Conservation (phyloP, 2,888 invertebrate genomes). For the Halictus quadricinctus region DNA sequence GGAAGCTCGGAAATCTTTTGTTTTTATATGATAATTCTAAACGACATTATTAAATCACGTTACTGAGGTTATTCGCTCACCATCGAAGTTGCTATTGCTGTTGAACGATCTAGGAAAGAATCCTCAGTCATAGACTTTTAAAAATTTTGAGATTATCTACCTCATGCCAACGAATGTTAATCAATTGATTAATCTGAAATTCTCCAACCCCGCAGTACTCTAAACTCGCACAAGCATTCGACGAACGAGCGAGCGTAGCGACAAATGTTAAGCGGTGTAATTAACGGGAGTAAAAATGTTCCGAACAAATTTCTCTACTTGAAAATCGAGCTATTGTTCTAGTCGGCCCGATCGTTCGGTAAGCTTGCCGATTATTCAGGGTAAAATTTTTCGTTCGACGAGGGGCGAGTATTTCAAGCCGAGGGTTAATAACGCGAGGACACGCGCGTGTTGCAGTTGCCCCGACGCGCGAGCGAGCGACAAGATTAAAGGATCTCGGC, state of each 20-base stretch:
- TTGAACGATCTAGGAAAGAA: too few species aligned
- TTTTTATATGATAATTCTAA: too few species aligned
- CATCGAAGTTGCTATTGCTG: too few species aligned
- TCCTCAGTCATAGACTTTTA: too few species aligned
- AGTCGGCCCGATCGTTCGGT: neutral
- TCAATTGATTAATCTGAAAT: neutral
- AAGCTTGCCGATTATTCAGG: slow-evolving; percentile 14
- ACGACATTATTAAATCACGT: too few species aligned
- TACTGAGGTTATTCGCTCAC: too few species aligned
- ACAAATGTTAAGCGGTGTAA: neutral
- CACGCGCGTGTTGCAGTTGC: slow-evolving; percentile 33
- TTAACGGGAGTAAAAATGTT: neutral
- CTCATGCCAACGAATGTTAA: neutral
- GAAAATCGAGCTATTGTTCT: neutral
- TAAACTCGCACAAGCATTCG: neutral
- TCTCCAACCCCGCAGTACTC: neutral
- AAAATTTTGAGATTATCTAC: too few species aligned
- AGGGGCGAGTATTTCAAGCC: slow-evolving; percentile 36
- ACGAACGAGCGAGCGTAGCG: neutral
- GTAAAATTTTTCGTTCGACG: slow-evolving; percentile 3
- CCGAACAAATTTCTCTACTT: neutral
- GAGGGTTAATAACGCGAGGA: slow-evolving; percentile 48
- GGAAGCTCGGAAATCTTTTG: too few species aligned
- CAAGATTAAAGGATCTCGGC: slow-evolving; percentile 63
- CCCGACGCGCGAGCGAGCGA: slow-evolving; percentile 31